Evolutionary conservation across 23 tunicate species (phyloP).

Genomic region (Ascidia mentula): DNA sequence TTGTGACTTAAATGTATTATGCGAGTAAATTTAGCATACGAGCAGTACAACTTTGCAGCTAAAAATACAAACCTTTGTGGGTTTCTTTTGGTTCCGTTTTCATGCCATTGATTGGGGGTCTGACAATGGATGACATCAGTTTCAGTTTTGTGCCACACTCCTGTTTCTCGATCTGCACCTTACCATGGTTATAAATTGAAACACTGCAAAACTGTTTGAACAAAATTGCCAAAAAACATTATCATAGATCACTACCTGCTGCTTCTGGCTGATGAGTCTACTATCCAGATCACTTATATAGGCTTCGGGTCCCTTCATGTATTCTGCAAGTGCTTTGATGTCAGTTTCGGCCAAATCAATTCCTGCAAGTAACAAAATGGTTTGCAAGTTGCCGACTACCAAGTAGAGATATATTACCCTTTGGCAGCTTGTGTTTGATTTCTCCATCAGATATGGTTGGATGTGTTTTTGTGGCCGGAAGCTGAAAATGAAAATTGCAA

Average conservation of each 20-base stretch:
- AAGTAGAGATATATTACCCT: constrained; percentile 25
- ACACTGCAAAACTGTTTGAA: not conserved
- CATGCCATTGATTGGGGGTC: not conserved
- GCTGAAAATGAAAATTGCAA: not conserved
- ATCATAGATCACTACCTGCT: constrained; percentile 23
- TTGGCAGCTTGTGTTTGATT: constrained; percentile 64
- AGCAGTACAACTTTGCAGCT: no score
- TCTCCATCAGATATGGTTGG: constrained; percentile 21
- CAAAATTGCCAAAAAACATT: not conserved
- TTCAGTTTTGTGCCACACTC: not conserved
- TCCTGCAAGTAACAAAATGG: no score
- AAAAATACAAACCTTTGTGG: no score
- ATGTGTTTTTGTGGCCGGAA: constrained; percentile 21
- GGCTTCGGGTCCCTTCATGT: constrained; percentile 27
- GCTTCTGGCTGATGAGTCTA: constrained; percentile 19
- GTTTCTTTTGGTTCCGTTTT: not conserved
- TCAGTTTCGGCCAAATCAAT: constrained; percentile 38
- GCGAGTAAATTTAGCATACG: no score
- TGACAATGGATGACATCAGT: not conserved
- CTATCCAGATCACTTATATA: constrained; percentile 23
- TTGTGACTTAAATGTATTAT: no score
- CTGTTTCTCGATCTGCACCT: not conserved
- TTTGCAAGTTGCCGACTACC: not conserved
- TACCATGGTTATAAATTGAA: not conserved
- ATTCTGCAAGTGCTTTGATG: constrained; percentile 12